A percentile compares a stretch with the other conserved stretches of the same genome.
These are phyloP conservation scores for Molorchus minor DNA, from an alignment of 2,888 invertebrate genomes.

Conservation along the genomic window DNA sequence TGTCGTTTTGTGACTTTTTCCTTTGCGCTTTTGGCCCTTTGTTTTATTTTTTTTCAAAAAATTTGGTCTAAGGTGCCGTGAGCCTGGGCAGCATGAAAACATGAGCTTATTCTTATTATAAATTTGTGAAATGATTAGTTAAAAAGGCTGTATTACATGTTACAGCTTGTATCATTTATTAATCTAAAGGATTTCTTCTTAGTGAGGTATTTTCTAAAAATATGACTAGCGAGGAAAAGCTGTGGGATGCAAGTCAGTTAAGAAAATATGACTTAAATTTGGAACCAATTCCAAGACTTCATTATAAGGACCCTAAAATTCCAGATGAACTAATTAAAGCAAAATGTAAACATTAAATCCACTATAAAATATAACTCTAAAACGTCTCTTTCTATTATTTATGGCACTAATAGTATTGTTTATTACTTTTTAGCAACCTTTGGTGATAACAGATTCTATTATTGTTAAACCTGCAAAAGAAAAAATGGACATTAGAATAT, in stretches of 20 bases:
- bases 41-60: too few species aligned
- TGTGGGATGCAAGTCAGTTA: constrained; percentile 62
- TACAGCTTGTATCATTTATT: too few species aligned
- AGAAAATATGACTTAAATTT: constrained; percentile 65
- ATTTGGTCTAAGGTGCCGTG: too few species aligned
- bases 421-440: constrained; percentile 67
- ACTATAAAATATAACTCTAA: constrained; percentile 40
- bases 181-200: too few species aligned
- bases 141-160: too few species aligned
- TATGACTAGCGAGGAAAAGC: constrained; percentile 47
- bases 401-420: not conserved
- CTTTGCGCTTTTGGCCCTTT: too few species aligned
- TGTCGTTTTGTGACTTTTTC: too few species aligned
- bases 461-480: constrained; percentile 66
- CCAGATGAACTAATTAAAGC: constrained; percentile 64
- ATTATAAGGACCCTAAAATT: constrained; percentile 64
- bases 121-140: too few species aligned
- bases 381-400: constrained; percentile 24
- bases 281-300: constrained; percentile 65
- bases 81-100: too few species aligned
- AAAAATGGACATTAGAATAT: constrained; percentile 70
- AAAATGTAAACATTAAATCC: constrained; percentile 67
- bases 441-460: constrained; percentile 69
- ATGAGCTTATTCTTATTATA: too few species aligned
- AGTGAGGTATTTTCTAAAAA: too few species aligned